phyloP scores from a whole-genome alignment of 2,797 vertebrate species.

The Botia kubotai region DNA sequence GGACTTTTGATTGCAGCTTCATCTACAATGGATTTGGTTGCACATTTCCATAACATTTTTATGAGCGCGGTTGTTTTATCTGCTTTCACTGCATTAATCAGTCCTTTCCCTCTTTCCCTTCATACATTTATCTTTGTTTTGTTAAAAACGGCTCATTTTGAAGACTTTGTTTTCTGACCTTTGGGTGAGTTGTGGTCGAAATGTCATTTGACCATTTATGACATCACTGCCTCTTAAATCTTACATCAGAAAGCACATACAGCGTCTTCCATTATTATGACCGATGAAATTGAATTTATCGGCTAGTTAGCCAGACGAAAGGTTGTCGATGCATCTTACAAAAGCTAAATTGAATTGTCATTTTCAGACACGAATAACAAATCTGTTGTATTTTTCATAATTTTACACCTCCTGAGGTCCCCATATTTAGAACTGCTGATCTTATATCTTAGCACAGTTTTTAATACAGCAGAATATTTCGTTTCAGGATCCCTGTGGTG shows the following conservation, averaged over 20 bases:
- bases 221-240: constrained; percentile 45
- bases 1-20: background rate
- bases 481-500: background rate
- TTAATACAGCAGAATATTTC: background rate
- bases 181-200: constrained; percentile 40
- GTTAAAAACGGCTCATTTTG: constrained; percentile 14
- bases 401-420: background rate
- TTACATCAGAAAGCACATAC: background rate
- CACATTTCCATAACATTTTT: constrained; percentile 7
- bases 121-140: constrained; percentile 30
- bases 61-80: background rate
- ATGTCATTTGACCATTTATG: constrained; percentile 26
- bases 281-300: constrained; percentile 33
- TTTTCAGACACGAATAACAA: background rate
- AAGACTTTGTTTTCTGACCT: constrained; percentile 49
- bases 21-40: background rate
- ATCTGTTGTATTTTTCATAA: background rate
- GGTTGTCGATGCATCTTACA: background rate
- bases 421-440: constrained; percentile 1
- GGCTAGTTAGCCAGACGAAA: background rate
- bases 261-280: constrained; percentile 16
- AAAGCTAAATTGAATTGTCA: constrained; percentile 5
- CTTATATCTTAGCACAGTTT: background rate
- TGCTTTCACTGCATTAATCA: constrained; percentile 25
- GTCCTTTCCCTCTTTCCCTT: background rate